Evolutionary conservation across 2,113 vertebrate species (phyloP).

Genomic region (Ameiurus melas): DNA sequence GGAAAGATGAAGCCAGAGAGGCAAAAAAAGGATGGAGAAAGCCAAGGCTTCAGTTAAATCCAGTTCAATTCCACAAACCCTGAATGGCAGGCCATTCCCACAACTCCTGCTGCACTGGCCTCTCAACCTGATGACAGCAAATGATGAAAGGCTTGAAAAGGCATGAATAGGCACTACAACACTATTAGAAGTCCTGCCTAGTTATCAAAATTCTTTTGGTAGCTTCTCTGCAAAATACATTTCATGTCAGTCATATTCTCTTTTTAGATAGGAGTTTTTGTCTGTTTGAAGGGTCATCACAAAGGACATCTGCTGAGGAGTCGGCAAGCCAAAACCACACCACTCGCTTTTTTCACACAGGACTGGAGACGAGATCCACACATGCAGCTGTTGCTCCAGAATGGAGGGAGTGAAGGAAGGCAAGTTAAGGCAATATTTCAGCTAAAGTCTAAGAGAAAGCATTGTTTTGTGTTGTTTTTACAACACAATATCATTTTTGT

Average conservation of each 20-base stretch:
- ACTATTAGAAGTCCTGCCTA: not conserved
- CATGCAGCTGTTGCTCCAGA: conserved; percentile 68
- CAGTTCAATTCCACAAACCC: conserved; percentile 22
- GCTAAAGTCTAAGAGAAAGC: not conserved
- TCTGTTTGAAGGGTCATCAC: conserved; percentile 53
- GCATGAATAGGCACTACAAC: conserved; percentile 8
- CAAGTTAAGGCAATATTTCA: conserved; percentile 29
- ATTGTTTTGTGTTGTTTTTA: not conserved
- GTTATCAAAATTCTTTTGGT: not conserved
- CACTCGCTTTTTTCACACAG: conserved; percentile 36
- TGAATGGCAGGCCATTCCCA: conserved; percentile 19
- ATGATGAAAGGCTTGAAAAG: conserved; percentile 8
- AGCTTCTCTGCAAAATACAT: not conserved
- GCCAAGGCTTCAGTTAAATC: conserved; percentile 17
- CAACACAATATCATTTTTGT: not conserved
- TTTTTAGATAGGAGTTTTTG: not conserved
- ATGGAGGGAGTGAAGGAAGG: conserved; percentile 32
- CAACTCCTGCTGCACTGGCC: conserved; percentile 26
- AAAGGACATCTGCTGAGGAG: conserved; percentile 59
- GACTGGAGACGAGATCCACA: conserved; percentile 64
- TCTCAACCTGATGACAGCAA: not conserved
- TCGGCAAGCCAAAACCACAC: conserved; percentile 63
- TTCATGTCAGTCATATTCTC: not conserved
- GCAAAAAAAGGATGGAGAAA: conserved; percentile 22
- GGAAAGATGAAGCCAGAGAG: conserved; percentile 7